phyloP scores from a whole-genome alignment of 2,888 invertebrate genomes.

The Pachymerium ferrugineum region DNA sequence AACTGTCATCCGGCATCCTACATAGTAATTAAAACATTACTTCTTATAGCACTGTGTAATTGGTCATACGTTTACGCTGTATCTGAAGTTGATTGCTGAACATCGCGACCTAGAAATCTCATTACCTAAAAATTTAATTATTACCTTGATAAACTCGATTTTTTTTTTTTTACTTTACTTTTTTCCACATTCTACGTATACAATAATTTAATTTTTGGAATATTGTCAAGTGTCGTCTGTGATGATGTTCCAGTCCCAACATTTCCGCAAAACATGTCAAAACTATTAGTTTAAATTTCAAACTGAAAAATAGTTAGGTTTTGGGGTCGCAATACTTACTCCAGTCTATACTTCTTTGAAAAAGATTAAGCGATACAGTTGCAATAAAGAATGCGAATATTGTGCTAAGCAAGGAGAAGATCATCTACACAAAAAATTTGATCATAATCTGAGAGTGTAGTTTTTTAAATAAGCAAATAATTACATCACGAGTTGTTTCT shows the following conservation, averaged over 20 bases:
- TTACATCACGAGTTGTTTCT: neutral
- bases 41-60: neutral
- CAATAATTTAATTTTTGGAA: neutral
- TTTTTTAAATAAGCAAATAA: neutral
- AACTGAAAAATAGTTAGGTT: no score
- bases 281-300: neutral
- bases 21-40: neutral
- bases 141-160: neutral
- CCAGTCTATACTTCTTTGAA: neutral
- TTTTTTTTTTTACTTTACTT: neutral
- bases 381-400: constrained; percentile 12
- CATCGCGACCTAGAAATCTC: neutral
- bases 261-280: neutral
- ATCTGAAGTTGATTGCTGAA: neutral
- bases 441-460: neutral
- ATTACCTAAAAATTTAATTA: neutral
- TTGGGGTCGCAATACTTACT: neutral
- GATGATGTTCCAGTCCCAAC: neutral
- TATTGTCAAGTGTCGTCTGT: neutral
- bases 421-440: neutral
- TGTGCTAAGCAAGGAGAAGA: neutral
- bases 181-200: neutral
- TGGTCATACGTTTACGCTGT: neutral
- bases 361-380: neutral
- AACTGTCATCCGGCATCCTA: constrained; percentile 66